Conservation (phyloP, 2,888 invertebrate species). For the Pecten maximus region DNA sequence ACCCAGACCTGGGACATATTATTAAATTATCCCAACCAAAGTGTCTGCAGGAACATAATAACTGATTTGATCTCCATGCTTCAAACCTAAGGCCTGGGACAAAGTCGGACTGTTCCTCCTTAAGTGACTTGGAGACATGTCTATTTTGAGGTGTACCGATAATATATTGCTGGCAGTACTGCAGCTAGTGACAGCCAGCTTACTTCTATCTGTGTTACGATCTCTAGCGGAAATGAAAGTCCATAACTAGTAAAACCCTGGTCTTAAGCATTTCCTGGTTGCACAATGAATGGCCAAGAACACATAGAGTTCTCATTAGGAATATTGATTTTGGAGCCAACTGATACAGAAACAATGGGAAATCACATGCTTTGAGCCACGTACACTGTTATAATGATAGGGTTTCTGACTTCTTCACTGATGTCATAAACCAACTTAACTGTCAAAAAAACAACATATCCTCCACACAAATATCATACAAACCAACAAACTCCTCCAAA, state of each 20-base stretch:
- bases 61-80: no score
- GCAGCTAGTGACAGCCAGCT: constrained; percentile 47
- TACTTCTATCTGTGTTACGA: neutral
- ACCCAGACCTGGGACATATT: no score
- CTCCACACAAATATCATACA: no score
- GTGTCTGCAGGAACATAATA: no score
- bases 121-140: no score
- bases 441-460: no score
- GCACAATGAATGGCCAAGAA: neutral
- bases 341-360: neutral
- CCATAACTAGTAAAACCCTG: neutral
- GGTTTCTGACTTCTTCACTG: neutral
- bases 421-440: neutral
- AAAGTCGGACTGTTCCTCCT: neutral
- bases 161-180: constrained; percentile 44
- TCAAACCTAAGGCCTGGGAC: neutral
- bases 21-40: no score
- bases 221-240: neutral
- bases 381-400: neutral
- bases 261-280: constrained; percentile 29
- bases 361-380: neutral
- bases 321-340: constrained; percentile 18
- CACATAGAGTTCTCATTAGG: neutral
- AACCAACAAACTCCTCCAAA: neutral
- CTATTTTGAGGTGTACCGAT: neutral